Evolutionary conservation across 2,797 vertebrate species (phyloP).

Genomic region (Phalanger gymnotis): DNA sequence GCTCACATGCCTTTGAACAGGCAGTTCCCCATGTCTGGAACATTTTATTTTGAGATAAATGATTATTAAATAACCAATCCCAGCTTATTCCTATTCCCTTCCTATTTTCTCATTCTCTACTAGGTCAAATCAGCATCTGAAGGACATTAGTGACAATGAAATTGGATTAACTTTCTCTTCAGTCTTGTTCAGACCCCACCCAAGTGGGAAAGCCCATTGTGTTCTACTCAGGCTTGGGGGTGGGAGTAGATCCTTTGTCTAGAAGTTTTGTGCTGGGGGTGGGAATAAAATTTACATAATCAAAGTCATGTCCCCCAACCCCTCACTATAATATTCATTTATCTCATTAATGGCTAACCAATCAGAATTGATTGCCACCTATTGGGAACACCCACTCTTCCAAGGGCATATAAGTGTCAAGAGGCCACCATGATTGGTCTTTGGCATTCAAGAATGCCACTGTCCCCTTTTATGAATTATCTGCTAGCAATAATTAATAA

Average conservation of each 20-base stretch:
- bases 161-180: not conserved
- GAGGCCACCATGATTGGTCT: not conserved
- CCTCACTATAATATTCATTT: not conserved
- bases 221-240: not conserved
- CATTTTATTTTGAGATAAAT: not conserved
- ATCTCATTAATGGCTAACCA: not conserved
- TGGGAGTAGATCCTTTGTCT: not conserved
- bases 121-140: not conserved
- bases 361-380: not conserved
- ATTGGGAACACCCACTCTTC: not conserved
- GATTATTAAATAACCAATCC: not conserved
- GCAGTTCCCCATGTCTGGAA: not conserved
- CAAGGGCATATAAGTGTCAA: not conserved
- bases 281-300: not conserved
- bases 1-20: not conserved
- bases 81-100: not conserved
- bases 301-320: not conserved
- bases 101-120: not conserved
- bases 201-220: not conserved
- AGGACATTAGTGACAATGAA: not conserved
- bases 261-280: not conserved
- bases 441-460: no score
- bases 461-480: not conserved
- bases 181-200: not conserved
- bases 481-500: not conserved